Conservation (phyloP, 2,113 vertebrate genomes). For the Ginglymostoma cirratum region DNA sequence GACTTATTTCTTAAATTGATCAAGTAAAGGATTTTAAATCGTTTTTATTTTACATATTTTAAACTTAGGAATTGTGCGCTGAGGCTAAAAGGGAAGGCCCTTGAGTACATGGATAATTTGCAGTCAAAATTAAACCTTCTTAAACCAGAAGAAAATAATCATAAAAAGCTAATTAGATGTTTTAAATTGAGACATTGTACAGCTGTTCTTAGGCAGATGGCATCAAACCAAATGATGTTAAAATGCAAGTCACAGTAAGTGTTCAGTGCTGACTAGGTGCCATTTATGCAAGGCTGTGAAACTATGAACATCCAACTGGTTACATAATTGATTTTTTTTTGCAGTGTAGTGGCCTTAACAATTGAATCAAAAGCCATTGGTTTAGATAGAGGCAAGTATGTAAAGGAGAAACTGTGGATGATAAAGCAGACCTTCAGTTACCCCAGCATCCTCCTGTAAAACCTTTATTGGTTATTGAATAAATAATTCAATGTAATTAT, state of each 20-base stretch:
- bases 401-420: neutral
- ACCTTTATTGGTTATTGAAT: neutral
- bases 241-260: conserved; percentile 9
- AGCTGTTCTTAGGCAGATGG: conserved; percentile 24
- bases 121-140: neutral
- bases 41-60: neutral
- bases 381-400: neutral
- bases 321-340: conserved; percentile 7
- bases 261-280: neutral
- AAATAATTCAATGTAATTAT: neutral
- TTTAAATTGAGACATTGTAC: conserved; percentile 8
- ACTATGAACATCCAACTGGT: neutral
- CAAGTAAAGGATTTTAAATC: neutral
- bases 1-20: neutral
- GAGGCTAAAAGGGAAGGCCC: neutral
- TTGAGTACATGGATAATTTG: neutral
- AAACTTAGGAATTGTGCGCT: neutral
- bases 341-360: neutral
- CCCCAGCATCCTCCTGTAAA: neutral
- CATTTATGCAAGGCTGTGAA: neutral
- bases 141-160: neutral
- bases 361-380: neutral
- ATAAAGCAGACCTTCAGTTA: conserved; percentile 6
- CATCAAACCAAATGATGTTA: conserved; percentile 24
- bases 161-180: conserved; percentile 13